Evolutionary conservation across 2,113 vertebrate genomes (phyloP).

Genomic region (Eubucco bourcierii): DNA sequence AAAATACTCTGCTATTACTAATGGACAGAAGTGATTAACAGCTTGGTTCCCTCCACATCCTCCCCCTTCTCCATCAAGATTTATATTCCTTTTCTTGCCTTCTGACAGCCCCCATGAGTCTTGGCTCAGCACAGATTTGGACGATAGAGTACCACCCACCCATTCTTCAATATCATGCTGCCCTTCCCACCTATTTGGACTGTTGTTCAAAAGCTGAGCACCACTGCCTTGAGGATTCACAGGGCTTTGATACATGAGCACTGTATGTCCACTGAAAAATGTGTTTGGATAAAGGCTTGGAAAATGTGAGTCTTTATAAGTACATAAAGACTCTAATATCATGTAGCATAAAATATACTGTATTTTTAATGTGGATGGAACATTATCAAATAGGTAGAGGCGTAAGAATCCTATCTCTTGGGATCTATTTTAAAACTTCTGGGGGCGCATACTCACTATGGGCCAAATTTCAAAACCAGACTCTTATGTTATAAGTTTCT

Average conservation of each 20-base stretch:
- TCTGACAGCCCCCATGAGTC: background rate
- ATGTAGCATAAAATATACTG: background rate
- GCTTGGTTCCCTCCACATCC: background rate
- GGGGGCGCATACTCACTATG: background rate
- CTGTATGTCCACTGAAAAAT: background rate
- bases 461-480: background rate
- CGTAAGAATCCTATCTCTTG: background rate
- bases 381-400: background rate
- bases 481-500: background rate
- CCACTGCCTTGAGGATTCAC: background rate
- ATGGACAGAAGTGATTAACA: conserved; percentile 31
- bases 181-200: background rate
- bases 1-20: conserved; percentile 15
- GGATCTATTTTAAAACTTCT: background rate
- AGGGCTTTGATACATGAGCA: background rate
- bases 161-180: background rate
- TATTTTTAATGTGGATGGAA: conserved; percentile 8
- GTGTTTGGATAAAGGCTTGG: background rate
- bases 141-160: background rate
- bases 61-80: background rate
- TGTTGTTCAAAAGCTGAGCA: background rate
- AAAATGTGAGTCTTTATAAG: background rate
- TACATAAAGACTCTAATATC: background rate
- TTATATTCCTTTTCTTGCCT: conserved; percentile 18
- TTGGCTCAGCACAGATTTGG: background rate